Evolutionary conservation across 2,797 vertebrate species (phyloP), one percentile per base, ranked within the genome.

Genomic region (Saxicola maurus): DNA sequence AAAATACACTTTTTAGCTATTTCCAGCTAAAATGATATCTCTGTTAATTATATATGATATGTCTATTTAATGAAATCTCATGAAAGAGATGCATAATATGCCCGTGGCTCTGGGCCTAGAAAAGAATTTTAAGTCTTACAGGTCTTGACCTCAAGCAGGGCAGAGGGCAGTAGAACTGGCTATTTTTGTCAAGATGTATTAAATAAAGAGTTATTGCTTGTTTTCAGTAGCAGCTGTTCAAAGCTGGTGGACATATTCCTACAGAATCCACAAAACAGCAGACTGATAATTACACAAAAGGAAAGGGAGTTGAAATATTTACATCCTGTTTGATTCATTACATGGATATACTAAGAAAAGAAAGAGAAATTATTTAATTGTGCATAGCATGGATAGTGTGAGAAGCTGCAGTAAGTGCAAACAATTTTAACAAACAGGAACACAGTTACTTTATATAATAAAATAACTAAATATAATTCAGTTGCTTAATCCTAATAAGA

Each of bases 401-500:
- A 94, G 94, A 94, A 94, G 17, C 67, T 92, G 85, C 65, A 83
- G 42, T 69, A 93, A 94, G 51, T 91, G 92, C 51, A 92, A 96
- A 87, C 55, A 82, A 10, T 92, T 83, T 91, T 94, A 93, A 84
- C 65, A 94, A 97, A 93, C 64, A 93, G 73, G 62, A 95, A 65
- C 82, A 78, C 30, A 71, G 59, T 94, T 92, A 89, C 93, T 96
- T 92, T 95, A 85, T 67, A 68, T 59, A 79, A 87, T 79, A 87
- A 95, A 92, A 85, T 88, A 81, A 56, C 56, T 92, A 96, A 95
- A 90, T 92, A 94, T 94, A 96, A 96, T 97, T 96, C 88, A 93
- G 62, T 92, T 87, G 74, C 92, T 97, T 97, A 95, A 97, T 97
- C 94, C 96, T 95, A 96, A 96, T 92, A 97, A 95, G 91, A 95